Percentiles rank a stretch among this genome's conserved stretches.
These are phyloP conservation scores for Mobula birostris DNA, from an alignment of 2,113 vertebrate species.

Conservation along the genomic window DNA sequence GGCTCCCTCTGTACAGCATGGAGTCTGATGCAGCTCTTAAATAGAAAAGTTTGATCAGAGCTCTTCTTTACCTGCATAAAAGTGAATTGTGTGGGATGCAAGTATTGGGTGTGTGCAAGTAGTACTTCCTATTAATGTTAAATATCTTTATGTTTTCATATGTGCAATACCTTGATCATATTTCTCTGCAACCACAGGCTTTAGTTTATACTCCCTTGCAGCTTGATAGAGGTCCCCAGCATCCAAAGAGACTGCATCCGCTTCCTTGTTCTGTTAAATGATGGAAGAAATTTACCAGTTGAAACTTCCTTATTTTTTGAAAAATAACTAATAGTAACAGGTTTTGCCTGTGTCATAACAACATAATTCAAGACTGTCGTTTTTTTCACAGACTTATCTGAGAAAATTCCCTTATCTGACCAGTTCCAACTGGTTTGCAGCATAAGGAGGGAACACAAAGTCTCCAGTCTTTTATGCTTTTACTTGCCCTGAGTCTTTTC, in stretches of 20 bases:
- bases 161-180: constrained; percentile 57
- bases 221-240: constrained; percentile 65
- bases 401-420: too few species aligned
- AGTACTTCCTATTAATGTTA: too few species aligned
- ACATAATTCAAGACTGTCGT: too few species aligned
- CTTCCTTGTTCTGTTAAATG: constrained; percentile 60
- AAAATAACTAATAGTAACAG: background rate
- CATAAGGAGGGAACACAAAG: too few species aligned
- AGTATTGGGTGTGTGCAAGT: background rate
- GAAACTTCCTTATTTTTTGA: background rate
- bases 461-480: too few species aligned
- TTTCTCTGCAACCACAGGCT: constrained; percentile 74
- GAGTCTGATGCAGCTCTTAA: background rate
- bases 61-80: background rate
- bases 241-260: constrained; percentile 70
- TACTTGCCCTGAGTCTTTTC: too few species aligned
- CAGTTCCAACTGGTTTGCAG: too few species aligned
- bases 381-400: too few species aligned
- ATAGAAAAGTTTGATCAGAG: background rate
- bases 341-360: too few species aligned
- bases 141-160: background rate
- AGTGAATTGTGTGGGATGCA: background rate
- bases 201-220: constrained; percentile 64
- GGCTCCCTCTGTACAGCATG: background rate
- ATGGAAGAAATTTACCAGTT: background rate